Evolutionary conservation across 2,113 vertebrate genomes (phyloP), one percentile per base, ranked within the genome.

Genomic region (Choloepus hoffmanni): DNA sequence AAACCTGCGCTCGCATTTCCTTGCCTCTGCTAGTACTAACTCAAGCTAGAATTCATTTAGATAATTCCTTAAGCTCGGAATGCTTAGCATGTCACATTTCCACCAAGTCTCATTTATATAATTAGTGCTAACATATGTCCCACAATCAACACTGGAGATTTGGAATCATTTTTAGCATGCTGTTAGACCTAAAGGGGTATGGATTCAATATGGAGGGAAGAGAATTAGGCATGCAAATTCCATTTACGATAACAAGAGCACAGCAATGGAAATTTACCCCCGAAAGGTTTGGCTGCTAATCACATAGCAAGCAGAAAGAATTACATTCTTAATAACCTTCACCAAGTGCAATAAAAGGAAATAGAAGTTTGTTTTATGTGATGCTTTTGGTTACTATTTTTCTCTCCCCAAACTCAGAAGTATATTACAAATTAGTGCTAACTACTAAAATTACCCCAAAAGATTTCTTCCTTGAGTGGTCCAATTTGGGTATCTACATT

Each of bases 41-140:
- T 84, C 94, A 96, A 98, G 95, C 97, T 97, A 97, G 97, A 93
- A 95, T 97, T 97, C 98, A 98, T 97, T 98, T 98, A 96, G 95
- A 19, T 94, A 98, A 98, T 98, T 97, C 98, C 97, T 98, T 98
- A 97, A 98, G 97, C 97, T 90, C 73, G 58, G 96, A 98, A 98
- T 94, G 97, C 96, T 98, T 97, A 98, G 98, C 95, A 94, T 98
- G 98, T 98, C 98, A 98, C 98, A 98, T 98, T 98, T 98, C 97
- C 92, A 98, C 98, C 98, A 98, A 98, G 98, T 98, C 98, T 98
- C 98, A 98, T 98, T 98, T 98, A 98, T 99, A 98, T 98, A 99
- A 99, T 98, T 98, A 99, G 98, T 98, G 97, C 98, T 97, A 99
- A 98, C 98, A 99, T 98, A 98, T 99, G 98, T 98, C 98, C 98